Evolutionary conservation across 2,888 invertebrate genomes (phyloP).

Genomic region (Philonicus albiceps): DNA sequence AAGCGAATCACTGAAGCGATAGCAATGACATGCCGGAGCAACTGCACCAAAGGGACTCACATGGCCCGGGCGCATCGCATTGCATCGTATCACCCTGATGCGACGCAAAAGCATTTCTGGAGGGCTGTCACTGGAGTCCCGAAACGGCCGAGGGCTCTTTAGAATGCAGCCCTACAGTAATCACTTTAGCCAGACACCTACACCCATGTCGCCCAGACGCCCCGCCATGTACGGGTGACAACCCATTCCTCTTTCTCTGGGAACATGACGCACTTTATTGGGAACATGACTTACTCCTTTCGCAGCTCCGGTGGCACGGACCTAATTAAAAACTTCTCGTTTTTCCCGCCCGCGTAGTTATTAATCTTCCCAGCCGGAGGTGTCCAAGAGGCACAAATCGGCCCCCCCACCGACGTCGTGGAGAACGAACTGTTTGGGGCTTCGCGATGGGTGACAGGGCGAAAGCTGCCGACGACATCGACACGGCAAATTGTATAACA

Average conservation of each 20-base stretch:
- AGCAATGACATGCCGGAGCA: background rate
- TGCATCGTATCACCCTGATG: background rate
- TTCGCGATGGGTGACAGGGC: background rate
- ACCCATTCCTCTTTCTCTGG: background rate
- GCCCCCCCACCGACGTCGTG: background rate
- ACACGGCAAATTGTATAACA: background rate
- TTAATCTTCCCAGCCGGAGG: background rate
- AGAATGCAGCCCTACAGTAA: background rate
- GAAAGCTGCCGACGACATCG: background rate
- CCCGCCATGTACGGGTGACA: slow-evolving; percentile 19
- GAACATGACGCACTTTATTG: slow-evolving; percentile 14
- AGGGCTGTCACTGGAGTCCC: background rate
- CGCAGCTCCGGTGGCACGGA: background rate
- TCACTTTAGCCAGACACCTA: slow-evolving; percentile 8
- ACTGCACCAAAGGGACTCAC: slow-evolving; percentile 9
- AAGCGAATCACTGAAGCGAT: slow-evolving; percentile 23
- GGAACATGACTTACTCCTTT: slow-evolving; percentile 14
- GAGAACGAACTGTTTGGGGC: background rate
- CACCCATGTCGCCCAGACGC: background rate
- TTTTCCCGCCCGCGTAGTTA: background rate
- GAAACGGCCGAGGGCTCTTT: background rate
- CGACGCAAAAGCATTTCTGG: background rate
- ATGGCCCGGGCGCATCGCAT: too few relatives aligned
- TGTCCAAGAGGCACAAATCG: background rate
- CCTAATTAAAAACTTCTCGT: slow-evolving; percentile 9